phyloP scores from a whole-genome alignment of 2,113 vertebrate species.

The Elachura formosa region DNA sequence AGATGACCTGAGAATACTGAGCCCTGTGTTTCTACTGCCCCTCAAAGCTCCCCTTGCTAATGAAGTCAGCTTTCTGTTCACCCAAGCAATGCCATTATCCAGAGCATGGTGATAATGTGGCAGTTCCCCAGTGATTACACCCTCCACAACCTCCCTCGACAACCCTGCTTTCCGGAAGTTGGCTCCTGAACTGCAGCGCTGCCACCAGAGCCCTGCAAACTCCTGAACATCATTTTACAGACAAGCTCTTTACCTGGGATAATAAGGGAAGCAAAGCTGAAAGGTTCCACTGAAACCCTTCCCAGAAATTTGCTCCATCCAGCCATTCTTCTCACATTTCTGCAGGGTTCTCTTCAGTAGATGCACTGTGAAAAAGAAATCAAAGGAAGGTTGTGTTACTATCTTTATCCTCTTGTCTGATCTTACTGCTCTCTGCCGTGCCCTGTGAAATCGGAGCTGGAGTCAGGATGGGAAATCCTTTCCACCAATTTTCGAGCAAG shows the following conservation, averaged over 20 bases:
- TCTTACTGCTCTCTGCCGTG: background rate
- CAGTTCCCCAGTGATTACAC: background rate
- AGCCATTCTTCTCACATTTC: slow-evolving; percentile 95
- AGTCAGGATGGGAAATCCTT: background rate
- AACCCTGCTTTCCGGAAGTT: too few species aligned
- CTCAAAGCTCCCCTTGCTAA: background rate
- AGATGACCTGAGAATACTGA: background rate
- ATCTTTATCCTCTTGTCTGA: background rate
- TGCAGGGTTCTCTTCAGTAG: slow-evolving; percentile 91
- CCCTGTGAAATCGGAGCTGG: background rate
- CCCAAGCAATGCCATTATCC: background rate
- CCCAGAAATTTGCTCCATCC: slow-evolving; percentile 98
- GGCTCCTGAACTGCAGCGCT: background rate
- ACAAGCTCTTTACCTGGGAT: slow-evolving; percentile 83
- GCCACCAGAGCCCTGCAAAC: background rate
- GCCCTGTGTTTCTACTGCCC: background rate
- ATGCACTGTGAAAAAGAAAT: slow-evolving; percentile 73
- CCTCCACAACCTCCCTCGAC: background rate
- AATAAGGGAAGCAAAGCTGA: slow-evolving; percentile 92
- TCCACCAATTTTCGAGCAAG: background rate
- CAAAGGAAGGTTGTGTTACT: background rate
- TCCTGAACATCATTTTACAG: background rate
- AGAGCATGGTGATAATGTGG: background rate
- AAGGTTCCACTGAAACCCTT: slow-evolving; percentile 97
- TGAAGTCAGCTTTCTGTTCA: background rate